A percentile compares a stretch with the other conserved stretches of the same genome.
Evolutionary conservation across 35 echinoderm and acorn worm genomes (phyloP).

Genomic region (Ophiothrix spiculata): DNA sequence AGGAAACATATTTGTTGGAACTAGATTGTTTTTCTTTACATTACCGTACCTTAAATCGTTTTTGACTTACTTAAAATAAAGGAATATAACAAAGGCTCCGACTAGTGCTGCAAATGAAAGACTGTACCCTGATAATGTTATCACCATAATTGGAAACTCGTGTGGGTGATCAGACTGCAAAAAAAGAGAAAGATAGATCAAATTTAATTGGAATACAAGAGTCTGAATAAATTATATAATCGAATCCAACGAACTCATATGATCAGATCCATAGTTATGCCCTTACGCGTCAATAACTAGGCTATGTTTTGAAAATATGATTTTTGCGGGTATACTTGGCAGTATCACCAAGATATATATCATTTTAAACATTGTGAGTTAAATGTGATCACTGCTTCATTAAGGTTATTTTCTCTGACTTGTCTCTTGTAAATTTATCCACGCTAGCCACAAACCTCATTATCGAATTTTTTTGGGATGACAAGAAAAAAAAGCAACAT

Average conservation of each 20-base stretch:
- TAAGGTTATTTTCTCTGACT: neutral
- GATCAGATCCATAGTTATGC: no score
- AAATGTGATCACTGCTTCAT: neutral
- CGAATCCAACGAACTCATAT: no score
- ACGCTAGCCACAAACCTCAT: no score
- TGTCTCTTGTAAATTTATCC: neutral
- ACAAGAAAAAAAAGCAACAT: neutral
- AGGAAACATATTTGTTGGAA: no score
- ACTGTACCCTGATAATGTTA: slow-evolving; percentile 40
- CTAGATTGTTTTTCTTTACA: no score
- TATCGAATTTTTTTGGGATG: neutral
- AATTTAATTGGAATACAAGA: neutral
- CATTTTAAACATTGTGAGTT: neutral
- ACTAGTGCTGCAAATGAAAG: slow-evolving; percentile 41
- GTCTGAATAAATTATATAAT: neutral
- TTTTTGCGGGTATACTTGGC: neutral
- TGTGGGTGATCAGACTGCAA: slow-evolving; percentile 8
- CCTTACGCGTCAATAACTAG: neutral
- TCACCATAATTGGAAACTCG: neutral
- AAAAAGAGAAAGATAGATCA: neutral
- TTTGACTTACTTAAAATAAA: slow-evolving; percentile 43
- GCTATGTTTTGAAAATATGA: neutral
- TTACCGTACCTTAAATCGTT: no score
- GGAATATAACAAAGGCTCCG: slow-evolving; percentile 49
- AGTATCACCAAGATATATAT: neutral